Conservation (phyloP, 2,113 vertebrate genomes). For the Chaetorhynchus papuensis region DNA sequence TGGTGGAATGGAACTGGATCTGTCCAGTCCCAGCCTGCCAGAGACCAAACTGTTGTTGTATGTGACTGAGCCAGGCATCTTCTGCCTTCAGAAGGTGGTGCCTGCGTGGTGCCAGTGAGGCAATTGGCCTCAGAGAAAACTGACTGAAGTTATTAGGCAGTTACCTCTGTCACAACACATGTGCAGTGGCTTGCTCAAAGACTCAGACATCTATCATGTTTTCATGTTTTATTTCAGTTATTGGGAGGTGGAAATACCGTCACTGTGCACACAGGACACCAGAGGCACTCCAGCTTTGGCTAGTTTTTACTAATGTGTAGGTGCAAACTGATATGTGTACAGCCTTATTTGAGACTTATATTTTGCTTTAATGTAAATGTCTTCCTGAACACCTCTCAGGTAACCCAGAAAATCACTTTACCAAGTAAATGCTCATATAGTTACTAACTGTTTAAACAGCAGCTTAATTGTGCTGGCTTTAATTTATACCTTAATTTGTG, state of each 20-base stretch:
- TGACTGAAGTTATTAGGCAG: not conserved
- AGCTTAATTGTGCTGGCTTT: not conserved
- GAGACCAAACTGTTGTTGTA: not conserved
- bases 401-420: not conserved
- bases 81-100: not conserved
- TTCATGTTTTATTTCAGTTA: not conserved
- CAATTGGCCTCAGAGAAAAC: not conserved
- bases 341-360: not conserved
- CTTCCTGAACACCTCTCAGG: not conserved
- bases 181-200: not conserved
- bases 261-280: not conserved
- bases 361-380: not conserved
- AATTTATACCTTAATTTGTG: not conserved
- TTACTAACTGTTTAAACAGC: not conserved
- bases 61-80: not conserved
- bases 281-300: not conserved
- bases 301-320: not conserved
- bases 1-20: not conserved
- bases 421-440: not conserved
- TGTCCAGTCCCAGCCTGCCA: accelerated
- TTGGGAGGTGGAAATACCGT: not conserved
- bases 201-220: not conserved
- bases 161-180: not conserved
- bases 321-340: not conserved
- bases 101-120: not conserved